Evolutionary conservation across 2,888 invertebrate genomes (phyloP).

Genomic region (Carabus problematicus): DNA sequence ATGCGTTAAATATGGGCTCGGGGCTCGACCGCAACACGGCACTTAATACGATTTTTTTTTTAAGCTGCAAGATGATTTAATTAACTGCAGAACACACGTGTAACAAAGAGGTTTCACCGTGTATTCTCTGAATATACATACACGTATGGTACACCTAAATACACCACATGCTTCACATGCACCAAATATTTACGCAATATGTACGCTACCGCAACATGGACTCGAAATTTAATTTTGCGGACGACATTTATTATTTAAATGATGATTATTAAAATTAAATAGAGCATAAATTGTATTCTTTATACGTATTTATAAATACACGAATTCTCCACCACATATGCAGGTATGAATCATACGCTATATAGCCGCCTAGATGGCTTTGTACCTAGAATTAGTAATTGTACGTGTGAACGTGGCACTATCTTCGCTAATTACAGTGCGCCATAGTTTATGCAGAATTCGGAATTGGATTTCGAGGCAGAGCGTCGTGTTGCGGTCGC

Average conservation of each 20-base stretch:
- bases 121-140: constrained; percentile 27
- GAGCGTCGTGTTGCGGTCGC: constrained; percentile 34
- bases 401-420: neutral
- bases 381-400: too few relatives aligned
- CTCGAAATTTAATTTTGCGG: too few relatives aligned
- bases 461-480: constrained; percentile 37
- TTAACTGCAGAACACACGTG: constrained; percentile 44
- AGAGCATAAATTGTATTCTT: too few relatives aligned
- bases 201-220: too few relatives aligned
- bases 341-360: too few relatives aligned
- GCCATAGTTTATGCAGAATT: constrained; percentile 41
- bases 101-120: constrained; percentile 15
- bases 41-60: constrained; percentile 43
- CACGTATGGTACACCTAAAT: constrained; percentile 25
- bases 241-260: too few relatives aligned
- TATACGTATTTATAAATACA: too few relatives aligned
- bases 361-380: too few relatives aligned
- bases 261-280: too few relatives aligned
- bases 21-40: constrained; percentile 22
- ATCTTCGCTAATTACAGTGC: constrained; percentile 38
- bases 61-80: constrained; percentile 44
- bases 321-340: too few relatives aligned
- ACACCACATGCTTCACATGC: too few relatives aligned
- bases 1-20: constrained; percentile 48
- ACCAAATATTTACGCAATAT: too few relatives aligned